phyloP scores from a whole-genome alignment of 2,113 vertebrate species.

The Solenodon paradoxus region DNA sequence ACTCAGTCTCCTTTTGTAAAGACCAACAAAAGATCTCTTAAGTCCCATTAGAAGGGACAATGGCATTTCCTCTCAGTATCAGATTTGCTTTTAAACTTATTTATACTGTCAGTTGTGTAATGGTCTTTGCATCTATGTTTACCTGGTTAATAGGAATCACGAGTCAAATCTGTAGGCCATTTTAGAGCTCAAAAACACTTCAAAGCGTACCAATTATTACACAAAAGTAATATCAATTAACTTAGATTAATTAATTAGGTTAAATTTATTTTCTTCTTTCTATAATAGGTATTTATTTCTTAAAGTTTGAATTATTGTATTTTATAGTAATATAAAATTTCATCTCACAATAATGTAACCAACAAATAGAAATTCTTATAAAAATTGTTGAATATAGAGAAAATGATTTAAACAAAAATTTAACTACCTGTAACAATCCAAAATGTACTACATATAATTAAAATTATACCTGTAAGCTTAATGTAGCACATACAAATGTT shows the following conservation, averaged over 20 bases:
- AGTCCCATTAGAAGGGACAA: background rate
- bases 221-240: background rate
- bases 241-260: background rate
- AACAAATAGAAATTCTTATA: background rate
- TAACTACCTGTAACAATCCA: background rate
- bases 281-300: background rate
- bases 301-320: background rate
- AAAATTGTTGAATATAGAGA: background rate
- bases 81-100: constrained; percentile 20
- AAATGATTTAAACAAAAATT: background rate
- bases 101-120: background rate
- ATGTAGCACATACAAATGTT: too few relatives aligned
- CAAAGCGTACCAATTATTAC: background rate
- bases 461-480: too few relatives aligned
- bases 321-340: background rate
- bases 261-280: background rate
- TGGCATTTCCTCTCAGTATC: background rate
- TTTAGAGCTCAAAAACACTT: constrained; percentile 11
- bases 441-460: too few relatives aligned
- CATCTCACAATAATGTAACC: background rate
- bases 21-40: background rate
- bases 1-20: background rate
- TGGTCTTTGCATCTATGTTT: background rate
- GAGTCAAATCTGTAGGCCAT: background rate
- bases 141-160: background rate